These are phyloP conservation scores for Perca fluviatilis DNA, from an alignment of 2,113 vertebrate species.

Conservation along the genomic window DNA sequence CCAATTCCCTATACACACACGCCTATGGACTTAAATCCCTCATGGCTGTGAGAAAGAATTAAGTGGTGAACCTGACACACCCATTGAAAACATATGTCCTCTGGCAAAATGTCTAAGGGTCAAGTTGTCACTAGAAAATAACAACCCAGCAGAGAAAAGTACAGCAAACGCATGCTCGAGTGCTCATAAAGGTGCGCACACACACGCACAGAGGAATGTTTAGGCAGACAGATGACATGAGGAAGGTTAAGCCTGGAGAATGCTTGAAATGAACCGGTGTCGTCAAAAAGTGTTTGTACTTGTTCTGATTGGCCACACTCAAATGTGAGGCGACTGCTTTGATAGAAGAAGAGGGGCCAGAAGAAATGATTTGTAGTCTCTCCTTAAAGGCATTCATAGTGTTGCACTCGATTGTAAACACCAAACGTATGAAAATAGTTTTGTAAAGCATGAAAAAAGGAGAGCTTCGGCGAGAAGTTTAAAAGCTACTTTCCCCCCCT, in stretches of 20 bases:
- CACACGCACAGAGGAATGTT: slow-evolving; percentile 19
- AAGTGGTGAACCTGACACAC: slow-evolving; percentile 44
- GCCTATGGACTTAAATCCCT: slow-evolving; percentile 62
- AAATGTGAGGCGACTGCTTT: not conserved
- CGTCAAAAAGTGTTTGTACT: not conserved
- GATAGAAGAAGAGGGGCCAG: not conserved
- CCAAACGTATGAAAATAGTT: not conserved
- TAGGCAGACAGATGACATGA: not conserved
- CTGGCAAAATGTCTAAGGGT: slow-evolving; percentile 54
- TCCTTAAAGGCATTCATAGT: not conserved
- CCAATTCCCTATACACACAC: slow-evolving; percentile 32
- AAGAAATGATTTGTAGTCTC: not conserved
- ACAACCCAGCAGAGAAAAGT: slow-evolving; percentile 36
- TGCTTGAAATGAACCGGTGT: not conserved
- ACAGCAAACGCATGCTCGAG: not conserved
- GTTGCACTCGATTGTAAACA: not conserved
- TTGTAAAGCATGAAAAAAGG: not conserved
- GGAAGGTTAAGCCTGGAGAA: slow-evolving; percentile 3
- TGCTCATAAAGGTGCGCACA: not conserved
- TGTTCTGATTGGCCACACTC: not conserved
- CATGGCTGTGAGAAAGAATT: slow-evolving; percentile 49
- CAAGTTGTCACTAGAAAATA: slow-evolving; percentile 53
- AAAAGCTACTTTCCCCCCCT: not conserved
- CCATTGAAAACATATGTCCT: slow-evolving; percentile 55
- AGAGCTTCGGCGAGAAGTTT: not conserved